Conservation (phyloP, 2,113 vertebrate genomes). For the Melanotaenia duboulayi region DNA sequence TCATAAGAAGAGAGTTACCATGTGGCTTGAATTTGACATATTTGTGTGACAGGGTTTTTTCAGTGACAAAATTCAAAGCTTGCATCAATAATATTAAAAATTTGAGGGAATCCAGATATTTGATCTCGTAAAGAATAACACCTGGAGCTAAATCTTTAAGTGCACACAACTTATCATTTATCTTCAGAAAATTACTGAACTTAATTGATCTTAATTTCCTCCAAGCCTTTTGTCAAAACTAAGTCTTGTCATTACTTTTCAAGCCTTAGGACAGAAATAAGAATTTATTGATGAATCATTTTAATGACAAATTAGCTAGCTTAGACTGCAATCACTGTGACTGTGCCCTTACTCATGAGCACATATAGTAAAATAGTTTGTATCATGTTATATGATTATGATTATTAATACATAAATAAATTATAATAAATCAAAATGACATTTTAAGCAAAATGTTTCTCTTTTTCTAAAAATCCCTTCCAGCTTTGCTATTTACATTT, state of each 20-base stretch:
- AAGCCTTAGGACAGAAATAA: background rate
- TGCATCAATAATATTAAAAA: slow-evolving; percentile 4
- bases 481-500: no score
- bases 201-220: slow-evolving; percentile 57
- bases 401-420: no score
- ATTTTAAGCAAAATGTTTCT: background rate
- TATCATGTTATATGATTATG: no score
- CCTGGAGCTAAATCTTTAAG: slow-evolving; percentile 6
- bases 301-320: slow-evolving; percentile 42
- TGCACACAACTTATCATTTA: slow-evolving; percentile 50
- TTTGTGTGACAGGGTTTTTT: background rate
- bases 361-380: no score
- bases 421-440: no score
- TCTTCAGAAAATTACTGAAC: slow-evolving; percentile 56
- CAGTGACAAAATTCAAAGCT: background rate
- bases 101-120: slow-evolving; percentile 5
- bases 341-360: background rate
- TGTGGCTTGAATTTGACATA: background rate
- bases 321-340: background rate
- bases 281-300: slow-evolving; percentile 25
- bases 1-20: background rate
- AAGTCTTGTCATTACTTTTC: slow-evolving; percentile 23
- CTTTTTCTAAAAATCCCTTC: no score
- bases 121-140: slow-evolving; percentile 14
- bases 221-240: background rate